Conservation (phyloP, 2,888 invertebrate species). For the Malthinus flaveolus region DNA sequence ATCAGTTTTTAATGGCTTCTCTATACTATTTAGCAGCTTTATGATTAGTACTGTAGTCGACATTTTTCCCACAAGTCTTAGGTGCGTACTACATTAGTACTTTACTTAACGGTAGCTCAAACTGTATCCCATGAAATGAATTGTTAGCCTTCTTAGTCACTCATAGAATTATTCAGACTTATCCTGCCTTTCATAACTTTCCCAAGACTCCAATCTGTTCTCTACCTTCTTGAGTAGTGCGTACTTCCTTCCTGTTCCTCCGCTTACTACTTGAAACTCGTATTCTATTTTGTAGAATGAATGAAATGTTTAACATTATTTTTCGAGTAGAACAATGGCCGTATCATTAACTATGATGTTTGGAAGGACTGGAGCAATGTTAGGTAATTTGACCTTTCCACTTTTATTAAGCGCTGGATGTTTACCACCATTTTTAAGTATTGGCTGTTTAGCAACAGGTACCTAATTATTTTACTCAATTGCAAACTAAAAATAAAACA, state of each 20-base stretch:
- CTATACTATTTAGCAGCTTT: slow-evolving; percentile 62
- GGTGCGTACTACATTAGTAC: slow-evolving; percentile 51
- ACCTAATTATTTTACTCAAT: slow-evolving; percentile 37
- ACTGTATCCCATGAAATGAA: too few species aligned
- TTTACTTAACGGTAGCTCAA: too few species aligned
- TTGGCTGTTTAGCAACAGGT: slow-evolving; percentile 66
- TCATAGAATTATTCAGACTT: too few species aligned
- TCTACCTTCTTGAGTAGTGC: too few species aligned
- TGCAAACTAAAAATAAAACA: neutral
- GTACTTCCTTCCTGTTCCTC: too few species aligned
- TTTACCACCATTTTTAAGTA: slow-evolving; percentile 71
- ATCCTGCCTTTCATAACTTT: too few species aligned
- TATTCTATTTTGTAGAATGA: too few species aligned
- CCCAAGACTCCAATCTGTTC: too few species aligned
- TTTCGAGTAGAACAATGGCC: slow-evolving; percentile 68
- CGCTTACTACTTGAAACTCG: too few species aligned
- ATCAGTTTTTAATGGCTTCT: slow-evolving; percentile 59
- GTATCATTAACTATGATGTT: slow-evolving; percentile 72
- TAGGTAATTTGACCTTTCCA: slow-evolving; percentile 74
- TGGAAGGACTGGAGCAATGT: slow-evolving; percentile 70
- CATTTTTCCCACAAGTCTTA: slow-evolving; percentile 67
- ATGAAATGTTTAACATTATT: neutral
- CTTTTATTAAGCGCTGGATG: slow-evolving; percentile 69
- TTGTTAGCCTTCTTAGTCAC: too few species aligned
- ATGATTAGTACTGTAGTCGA: slow-evolving; percentile 66